These are phyloP conservation scores for Naja naja DNA, from an alignment of 2,113 vertebrate species.

Conservation along the genomic window DNA sequence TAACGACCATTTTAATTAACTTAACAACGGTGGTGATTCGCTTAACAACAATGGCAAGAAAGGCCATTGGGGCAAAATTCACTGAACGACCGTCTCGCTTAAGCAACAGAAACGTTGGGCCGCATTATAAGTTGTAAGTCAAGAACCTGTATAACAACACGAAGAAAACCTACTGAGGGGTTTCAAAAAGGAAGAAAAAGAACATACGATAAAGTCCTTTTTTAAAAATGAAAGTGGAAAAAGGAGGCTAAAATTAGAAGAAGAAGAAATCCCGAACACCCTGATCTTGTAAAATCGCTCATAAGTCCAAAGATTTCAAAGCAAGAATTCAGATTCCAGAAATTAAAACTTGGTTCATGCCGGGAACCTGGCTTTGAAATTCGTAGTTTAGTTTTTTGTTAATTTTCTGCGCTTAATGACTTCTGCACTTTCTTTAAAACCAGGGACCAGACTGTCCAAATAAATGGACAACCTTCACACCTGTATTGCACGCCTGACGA, in stretches of 20 bases:
- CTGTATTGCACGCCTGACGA: background rate
- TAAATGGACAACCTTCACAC: background rate
- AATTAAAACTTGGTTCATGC: background rate
- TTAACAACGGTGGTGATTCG: too few species aligned
- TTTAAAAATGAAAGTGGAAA: background rate
- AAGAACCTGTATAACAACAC: too few species aligned
- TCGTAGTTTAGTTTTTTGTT: accelerated
- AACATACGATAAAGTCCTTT: background rate
- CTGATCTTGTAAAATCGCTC: background rate
- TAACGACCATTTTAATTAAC: too few species aligned
- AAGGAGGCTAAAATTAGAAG: background rate
- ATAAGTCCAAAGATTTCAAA: background rate
- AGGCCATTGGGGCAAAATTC: too few species aligned
- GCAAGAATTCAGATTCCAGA: background rate
- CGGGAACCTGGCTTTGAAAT: background rate
- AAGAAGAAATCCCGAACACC: background rate
- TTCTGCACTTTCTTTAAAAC: background rate
- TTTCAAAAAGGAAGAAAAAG: background rate
- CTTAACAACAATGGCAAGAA: too few species aligned
- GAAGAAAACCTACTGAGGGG: background rate
- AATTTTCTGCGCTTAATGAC: background rate
- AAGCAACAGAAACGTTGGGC: too few species aligned
- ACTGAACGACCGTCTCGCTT: too few species aligned
- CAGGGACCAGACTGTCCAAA: accelerated
- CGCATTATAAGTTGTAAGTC: too few species aligned